Percentiles rank a stretch among this genome's conserved stretches.
Evolutionary conservation across 2,888 invertebrate species (phyloP).

Genomic region (Clivina fossor): DNA sequence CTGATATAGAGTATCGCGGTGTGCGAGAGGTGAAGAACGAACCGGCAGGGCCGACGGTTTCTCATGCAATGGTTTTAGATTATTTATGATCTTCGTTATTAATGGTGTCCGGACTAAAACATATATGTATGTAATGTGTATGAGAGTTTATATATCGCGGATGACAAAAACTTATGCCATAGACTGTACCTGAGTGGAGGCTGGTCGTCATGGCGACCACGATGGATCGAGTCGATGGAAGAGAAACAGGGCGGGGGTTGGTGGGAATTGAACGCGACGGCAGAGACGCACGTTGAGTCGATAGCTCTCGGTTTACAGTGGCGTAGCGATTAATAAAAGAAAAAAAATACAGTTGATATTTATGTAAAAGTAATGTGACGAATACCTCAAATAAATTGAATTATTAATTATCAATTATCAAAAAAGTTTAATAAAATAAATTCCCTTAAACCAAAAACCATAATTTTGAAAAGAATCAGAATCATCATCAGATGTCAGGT

Average conservation of each 20-base stretch:
- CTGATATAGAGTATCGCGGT: too few species aligned
- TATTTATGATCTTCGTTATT: slow-evolving; percentile 33
- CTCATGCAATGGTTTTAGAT: slow-evolving; percentile 27
- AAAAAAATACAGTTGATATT: too few species aligned
- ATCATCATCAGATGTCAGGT: too few species aligned
- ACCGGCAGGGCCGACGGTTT: slow-evolving; percentile 9
- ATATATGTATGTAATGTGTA: too few species aligned
- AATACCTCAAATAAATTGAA: neutral
- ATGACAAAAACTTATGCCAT: slow-evolving; percentile 8
- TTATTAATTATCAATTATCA: neutral
- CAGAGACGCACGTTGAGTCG: too few species aligned
- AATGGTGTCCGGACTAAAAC: slow-evolving; percentile 29
- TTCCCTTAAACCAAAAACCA: too few species aligned
- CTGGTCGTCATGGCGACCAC: slow-evolving; percentile 28
- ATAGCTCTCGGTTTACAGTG: slow-evolving; percentile 19
- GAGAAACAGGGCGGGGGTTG: slow-evolving; percentile 5
- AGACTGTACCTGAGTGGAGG: slow-evolving; percentile 32
- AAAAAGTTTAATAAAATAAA: too few species aligned
- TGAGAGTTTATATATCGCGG: too few species aligned
- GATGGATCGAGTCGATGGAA: slow-evolving; percentile 14
- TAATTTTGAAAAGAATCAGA: too few species aligned
- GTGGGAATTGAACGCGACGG: too few species aligned
- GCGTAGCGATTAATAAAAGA: too few species aligned
- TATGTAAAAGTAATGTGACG: too few species aligned
- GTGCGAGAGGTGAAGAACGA: neutral